Percentiles rank a stretch among this genome's conserved stretches.
Evolutionary conservation across 2,888 invertebrate genomes (phyloP).

Genomic region (Prionchulus punctatus): DNA sequence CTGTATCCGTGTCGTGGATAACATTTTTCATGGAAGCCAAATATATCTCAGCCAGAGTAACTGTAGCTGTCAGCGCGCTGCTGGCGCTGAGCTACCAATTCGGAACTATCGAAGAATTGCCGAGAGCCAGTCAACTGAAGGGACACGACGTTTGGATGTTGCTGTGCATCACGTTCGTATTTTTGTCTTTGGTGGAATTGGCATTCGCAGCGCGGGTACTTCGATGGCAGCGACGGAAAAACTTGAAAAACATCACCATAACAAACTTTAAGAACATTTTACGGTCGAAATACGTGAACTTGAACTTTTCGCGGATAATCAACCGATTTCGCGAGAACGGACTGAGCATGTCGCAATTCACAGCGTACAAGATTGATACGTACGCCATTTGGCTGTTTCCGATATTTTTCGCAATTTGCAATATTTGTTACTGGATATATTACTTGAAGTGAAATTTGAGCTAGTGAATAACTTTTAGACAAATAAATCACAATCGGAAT

Average conservation of each 20-base stretch:
- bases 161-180: conserved; percentile 4
- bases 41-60: conserved; percentile 3
- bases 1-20: conserved; percentile 4
- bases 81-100: conserved; percentile 8
- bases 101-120: neutral
- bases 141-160: conserved; percentile 7
- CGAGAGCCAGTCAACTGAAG: conserved; percentile 4
- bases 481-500: too few species aligned
- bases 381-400: neutral
- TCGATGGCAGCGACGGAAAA: neutral
- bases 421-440: neutral
- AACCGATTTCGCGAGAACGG: neutral
- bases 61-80: conserved; percentile 5
- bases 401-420: neutral
- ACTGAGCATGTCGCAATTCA: neutral
- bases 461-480: too few species aligned
- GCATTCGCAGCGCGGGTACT: neutral
- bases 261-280: neutral
- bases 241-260: conserved; percentile 2
- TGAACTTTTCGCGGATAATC: neutral
- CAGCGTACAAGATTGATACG: neutral
- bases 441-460: too few species aligned
- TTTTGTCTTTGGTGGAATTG: neutral
- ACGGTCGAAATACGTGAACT: neutral
- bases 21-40: conserved; percentile 4